Base-by-base conservation (phyloP, 1,140 invertebrate genomes). In the Drosophila malerkotliana region DNA sequence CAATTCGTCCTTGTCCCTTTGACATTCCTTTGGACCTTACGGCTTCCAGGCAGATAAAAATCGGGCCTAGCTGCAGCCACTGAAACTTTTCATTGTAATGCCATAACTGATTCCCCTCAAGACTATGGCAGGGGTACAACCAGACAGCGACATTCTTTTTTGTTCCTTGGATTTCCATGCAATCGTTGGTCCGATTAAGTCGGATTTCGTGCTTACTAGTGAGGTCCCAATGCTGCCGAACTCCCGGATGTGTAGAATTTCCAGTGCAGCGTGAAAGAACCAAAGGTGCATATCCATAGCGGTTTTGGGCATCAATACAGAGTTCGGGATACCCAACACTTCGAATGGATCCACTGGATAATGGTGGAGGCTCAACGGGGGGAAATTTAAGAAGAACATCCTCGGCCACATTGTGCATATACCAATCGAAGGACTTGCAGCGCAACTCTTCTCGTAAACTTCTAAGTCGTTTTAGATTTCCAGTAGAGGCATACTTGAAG, bases 391-490 rank as follows among this genome's bases (percentile, higher is more conserved):
- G 93, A 0, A 94, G 91, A 4, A 97, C 92, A 90, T 98, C 97
- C 90, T 96, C 96, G 0, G 97, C 96, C n/a, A 97, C 93, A 44
- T 95, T 94, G 54, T 96, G 93, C 93, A 98, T 96, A 72, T 96
- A 97, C 97, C 97, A 98, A 56, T 96, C 94, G 79, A 97, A 97
- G 0, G 95, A 92, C 88, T 96, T 96, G 89, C 97, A 97, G 4
- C 96, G 92, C 0, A 97, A 92, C 52, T 92, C 93, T 55, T 94
- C 84, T n/a, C 34, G 34, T 10, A 37, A 37, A 12, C 3, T 12
- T 37, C 4, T 4, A 37, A 2, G 34, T n/a, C 10, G 10, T 4
- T 3, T 12, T 1, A 98, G 77, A 91, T 97, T 94, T 7, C 97
- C 96, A 9, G 93, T 92, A 91, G 95, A 92, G 12, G 95, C 92